These are phyloP conservation scores for Colostygia pectinataria DNA, from an alignment of 2,888 invertebrate species.

Conservation along the genomic window DNA sequence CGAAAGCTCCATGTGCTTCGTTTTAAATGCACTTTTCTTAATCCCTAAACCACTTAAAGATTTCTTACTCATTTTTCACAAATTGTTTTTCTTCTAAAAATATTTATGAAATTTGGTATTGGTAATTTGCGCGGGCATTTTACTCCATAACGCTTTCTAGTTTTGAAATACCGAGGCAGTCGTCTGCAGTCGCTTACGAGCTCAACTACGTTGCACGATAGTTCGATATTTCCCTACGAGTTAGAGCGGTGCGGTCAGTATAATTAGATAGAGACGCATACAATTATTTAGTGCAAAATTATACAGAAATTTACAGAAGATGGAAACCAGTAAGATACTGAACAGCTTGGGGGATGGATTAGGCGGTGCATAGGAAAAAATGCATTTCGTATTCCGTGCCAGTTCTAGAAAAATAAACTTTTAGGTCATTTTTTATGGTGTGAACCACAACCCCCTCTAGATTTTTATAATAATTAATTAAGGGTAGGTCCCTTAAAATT, in stretches of 20 bases:
- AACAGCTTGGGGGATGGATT: no score
- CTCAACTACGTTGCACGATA: conserved; percentile 38
- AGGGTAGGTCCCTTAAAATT: no score
- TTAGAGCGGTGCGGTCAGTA: conserved; percentile 45
- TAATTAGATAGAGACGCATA: conserved; percentile 44
- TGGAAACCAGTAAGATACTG: conserved; percentile 17
- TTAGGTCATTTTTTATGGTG: no score
- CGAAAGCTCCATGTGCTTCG: conserved; percentile 9
- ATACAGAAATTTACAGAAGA: conserved; percentile 18
- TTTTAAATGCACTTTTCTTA: conserved; percentile 38
- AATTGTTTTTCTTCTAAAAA: conserved; percentile 1
- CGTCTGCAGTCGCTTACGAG: conserved; percentile 49
- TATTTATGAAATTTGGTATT: not conserved
- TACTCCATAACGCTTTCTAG: conserved; percentile 35
- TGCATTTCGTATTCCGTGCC: no score
- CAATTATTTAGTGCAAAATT: conserved; percentile 18
- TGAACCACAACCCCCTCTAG: no score
- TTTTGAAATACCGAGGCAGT: conserved; percentile 40
- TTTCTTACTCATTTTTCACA: conserved; percentile 45
- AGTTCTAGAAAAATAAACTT: no score
- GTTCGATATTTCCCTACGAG: conserved; percentile 48
- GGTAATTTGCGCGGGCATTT: conserved; percentile 43
- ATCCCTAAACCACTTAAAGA: conserved; percentile 38
- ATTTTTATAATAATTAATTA: no score
- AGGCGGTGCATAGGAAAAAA: no score